phyloP scores from a whole-genome alignment of 2,113 vertebrate genomes.

The Orycteropus afer region DNA sequence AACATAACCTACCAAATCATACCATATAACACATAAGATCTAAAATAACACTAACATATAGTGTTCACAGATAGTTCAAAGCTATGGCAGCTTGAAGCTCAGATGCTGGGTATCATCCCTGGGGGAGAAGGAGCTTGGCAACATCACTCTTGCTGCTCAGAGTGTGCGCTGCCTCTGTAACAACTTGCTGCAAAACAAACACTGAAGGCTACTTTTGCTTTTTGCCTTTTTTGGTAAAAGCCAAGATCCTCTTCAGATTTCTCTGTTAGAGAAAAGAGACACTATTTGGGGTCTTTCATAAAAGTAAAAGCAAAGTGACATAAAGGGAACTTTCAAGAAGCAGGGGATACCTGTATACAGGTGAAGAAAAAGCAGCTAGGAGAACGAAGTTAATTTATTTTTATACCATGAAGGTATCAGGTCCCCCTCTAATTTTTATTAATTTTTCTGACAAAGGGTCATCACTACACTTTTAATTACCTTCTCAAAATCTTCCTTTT shows the following conservation, averaged over 20 bases:
- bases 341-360: neutral
- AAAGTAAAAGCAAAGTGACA: neutral
- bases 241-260: neutral
- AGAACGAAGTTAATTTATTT: constrained; percentile 6
- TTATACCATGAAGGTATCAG: neutral
- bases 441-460: constrained; percentile 53
- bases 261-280: neutral
- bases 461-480: constrained; percentile 84
- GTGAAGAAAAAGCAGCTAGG: neutral
- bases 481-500: constrained; percentile 99
- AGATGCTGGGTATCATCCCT: neutral
- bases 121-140: neutral
- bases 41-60: neutral
- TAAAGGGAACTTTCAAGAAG: neutral
- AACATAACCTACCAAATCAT: neutral
- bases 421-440: constrained; percentile 3
- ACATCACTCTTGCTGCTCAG: neutral
- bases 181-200: neutral
- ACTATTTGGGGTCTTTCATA: neutral
- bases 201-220: neutral
- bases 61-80: neutral
- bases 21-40: neutral
- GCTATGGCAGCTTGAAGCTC: neutral
- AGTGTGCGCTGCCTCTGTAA: neutral
- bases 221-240: neutral